Evolutionary conservation across 1,140 invertebrate genomes (phyloP), one percentile per base, ranked within the genome.

Genomic region (Aphelenchoides avenae): DNA sequence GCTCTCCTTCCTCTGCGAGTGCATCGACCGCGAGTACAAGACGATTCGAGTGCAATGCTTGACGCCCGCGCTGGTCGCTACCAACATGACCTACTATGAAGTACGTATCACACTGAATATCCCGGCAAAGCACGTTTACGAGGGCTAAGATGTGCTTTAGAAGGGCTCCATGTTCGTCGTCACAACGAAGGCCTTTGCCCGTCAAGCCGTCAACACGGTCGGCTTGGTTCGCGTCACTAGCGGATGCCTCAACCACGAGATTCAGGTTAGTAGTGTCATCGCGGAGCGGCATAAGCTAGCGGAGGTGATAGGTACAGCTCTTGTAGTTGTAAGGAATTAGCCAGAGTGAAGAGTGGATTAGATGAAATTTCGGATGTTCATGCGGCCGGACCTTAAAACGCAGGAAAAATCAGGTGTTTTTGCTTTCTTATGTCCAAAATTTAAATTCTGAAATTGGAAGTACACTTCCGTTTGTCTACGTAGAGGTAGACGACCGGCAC

Each of bases 11-110:
- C 20, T 73, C 5, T 65, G 54, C 31, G 71, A 73, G 22, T 52
- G 42, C 26, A 65, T 74, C 44, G 70, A 73, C 47, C 64, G 71
- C 3, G 71, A 73, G 44, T 75, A 73, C 64, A 55, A 64, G 20
- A 60, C 62, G 7, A 72, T 73, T 46, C 29, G 37, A 24, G 72
- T 75, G 3, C 71, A 73, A 53, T 73, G 70, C 56, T 51, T 73
- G 20, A 74, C 62, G 3, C 71, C 71, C 30, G 71, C 71, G 20
- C 48, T 73, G 29, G 64, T 73, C 22, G 71, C 71, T 24, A 73
- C 71, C 0, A 73, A 73, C 51, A 73, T 73, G 71, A 73, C 70
- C 30, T 73, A 75, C 39, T 73, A 73, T 27, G 54, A 61, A 43
- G 70, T 75, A 52, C n/a, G n/a, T n/a, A 13, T 52, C 48, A 52